Evolutionary conservation across 2,797 vertebrate genomes (phyloP).

Genomic region (Antrozous pallidus): DNA sequence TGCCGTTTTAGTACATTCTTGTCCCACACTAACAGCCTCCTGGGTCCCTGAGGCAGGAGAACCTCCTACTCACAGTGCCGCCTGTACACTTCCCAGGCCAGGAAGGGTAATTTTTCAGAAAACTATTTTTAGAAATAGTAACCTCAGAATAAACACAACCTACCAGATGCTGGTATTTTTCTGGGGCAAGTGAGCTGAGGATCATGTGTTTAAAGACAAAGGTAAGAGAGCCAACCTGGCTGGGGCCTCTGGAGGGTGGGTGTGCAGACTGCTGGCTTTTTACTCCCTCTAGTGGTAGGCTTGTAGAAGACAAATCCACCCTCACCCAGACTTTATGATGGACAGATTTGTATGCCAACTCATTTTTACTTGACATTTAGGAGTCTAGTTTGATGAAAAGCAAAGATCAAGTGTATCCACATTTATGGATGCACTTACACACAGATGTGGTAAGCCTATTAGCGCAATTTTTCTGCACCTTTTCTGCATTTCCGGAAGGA

Average conservation of each 20-base stretch:
- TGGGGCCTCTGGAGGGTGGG: accelerated
- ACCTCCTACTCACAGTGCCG: not conserved
- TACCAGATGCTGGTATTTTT: conserved; percentile 57
- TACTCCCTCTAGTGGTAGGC: conserved; percentile 72
- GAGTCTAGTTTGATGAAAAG: not conserved
- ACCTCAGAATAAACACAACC: conserved; percentile 17
- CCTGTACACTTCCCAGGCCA: conserved; percentile 34
- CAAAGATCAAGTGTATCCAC: not conserved
- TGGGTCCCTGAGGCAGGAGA: not conserved
- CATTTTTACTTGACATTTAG: not conserved
- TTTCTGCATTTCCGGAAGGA: not conserved
- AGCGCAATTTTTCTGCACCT: not conserved
- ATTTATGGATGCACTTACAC: not conserved
- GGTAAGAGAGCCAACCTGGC: conserved; percentile 12
- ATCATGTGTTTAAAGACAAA: conserved; percentile 68
- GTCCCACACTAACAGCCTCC: not conserved
- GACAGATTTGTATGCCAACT: not conserved
- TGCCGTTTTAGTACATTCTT: not conserved
- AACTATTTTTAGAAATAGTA: conserved; percentile 73
- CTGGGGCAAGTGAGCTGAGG: conserved; percentile 58
- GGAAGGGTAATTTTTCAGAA: conserved; percentile 60
- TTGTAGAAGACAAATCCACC: conserved; percentile 23
- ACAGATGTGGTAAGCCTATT: not conserved
- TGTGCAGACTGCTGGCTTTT: conserved; percentile 37
- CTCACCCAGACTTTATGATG: not conserved